Base-by-base conservation (phyloP, 1,140 invertebrate species). In the Hylaeus volcanicus region DNA sequence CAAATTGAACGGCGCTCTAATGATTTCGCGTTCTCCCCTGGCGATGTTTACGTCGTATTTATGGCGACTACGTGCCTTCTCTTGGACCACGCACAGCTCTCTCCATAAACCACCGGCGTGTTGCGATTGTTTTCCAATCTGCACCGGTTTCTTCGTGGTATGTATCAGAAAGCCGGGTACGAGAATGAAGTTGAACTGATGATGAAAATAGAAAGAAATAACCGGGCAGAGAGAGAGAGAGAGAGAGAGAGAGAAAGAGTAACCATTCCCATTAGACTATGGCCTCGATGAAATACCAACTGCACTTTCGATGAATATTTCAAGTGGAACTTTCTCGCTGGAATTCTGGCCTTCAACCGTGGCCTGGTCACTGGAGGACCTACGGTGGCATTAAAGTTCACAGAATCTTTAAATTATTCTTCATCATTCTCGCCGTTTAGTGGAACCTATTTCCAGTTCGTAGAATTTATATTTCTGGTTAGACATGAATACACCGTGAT, bases 1-100 rank as follows among this genome's bases (percentile, higher is more conserved):
- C 85, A 86, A 86, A 86, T 86, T 86, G 85, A 85, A 85, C 84
- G 45, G 39, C 39, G 80, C 74, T 79, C 80, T 79, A 86, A 86
- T 86, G 84, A 86, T 83, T 86, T 79, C 75, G 58, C 72, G 75
- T 86, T 75, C 76, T 78, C 65, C 79, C 71, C 37, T 37, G 45
- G 53, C 51, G 75, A 55, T 61, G 75, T 86, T 86, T 86, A 86
- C 74, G 48, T 43, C 14, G 53, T 86, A 86, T 86, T 86, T 86
- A 86, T 76, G 58, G 58, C 56, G 53, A 37, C 39, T 74, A 86
- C 85, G 84, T 86, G 69, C 39, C 51, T 64, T 53, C 56, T 64
- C 26, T 15, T 41, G 58, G 6, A 9, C 66, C 56, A 15, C 14
- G 37, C 41, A 51, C 68, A 5, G 6, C 2, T 64, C 39, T 53